Evolutionary conservation across 2,797 vertebrate species (phyloP).

Genomic region (Acrossocheilus wenchowensis): DNA sequence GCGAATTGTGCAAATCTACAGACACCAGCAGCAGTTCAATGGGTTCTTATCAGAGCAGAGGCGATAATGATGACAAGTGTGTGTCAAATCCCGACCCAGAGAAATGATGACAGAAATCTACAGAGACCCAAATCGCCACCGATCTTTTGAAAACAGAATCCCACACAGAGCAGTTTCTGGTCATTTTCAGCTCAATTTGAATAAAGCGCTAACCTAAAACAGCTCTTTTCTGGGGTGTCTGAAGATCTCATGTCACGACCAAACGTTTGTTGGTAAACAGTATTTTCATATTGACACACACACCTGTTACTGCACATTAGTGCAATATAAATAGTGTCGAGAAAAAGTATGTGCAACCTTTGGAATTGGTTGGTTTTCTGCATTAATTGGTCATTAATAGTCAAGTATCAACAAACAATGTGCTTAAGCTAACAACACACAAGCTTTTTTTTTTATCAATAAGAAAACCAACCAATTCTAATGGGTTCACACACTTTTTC

Average conservation of each 20-base stretch:
- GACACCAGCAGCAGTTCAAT: not conserved
- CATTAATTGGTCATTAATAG: not conserved
- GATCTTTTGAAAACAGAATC: slow-evolving; percentile 47
- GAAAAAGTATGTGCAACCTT: not conserved
- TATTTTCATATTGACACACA: not conserved
- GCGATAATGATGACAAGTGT: not conserved
- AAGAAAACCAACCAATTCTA: not conserved
- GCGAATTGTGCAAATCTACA: not conserved
- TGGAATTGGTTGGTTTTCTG: not conserved
- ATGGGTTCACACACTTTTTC: not conserved
- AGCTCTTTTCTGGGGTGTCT: not conserved
- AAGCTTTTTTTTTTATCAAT: not conserved
- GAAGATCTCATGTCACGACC: not conserved
- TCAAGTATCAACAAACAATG: not conserved
- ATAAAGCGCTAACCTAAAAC: not conserved
- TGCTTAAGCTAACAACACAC: not conserved
- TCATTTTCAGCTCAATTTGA: slow-evolving; percentile 21
- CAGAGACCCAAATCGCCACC: slow-evolving; percentile 4
- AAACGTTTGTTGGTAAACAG: not conserved
- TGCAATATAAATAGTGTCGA: not conserved
- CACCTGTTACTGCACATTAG: not conserved
- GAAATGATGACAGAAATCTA: slow-evolving; percentile 16
- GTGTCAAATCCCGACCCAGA: slow-evolving; percentile 9
- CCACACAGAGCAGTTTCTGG: slow-evolving; percentile 46
- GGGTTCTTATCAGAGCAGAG: slow-evolving; percentile 13